Conservation (phyloP, 2,888 invertebrate species). For the Acleris emargana region DNA sequence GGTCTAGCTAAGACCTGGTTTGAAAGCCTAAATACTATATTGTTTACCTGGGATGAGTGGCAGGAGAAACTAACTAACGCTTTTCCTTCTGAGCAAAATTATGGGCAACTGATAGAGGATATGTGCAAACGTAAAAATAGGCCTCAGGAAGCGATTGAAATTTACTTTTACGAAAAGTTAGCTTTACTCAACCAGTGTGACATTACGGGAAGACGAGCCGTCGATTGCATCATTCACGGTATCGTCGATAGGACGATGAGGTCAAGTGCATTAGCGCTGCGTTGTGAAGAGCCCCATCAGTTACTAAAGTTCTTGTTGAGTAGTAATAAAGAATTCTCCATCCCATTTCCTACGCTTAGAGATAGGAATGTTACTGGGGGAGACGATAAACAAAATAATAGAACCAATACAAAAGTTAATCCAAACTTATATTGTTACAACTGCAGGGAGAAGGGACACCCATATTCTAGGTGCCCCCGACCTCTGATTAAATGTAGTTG, state of each 20-base stretch:
- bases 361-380: not conserved
- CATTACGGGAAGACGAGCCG: not conserved
- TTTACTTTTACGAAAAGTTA: constrained; percentile 12
- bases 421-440: constrained; percentile 15
- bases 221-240: constrained; percentile 32
- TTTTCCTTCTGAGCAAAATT: constrained; percentile 7
- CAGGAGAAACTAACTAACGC: not conserved
- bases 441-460: constrained; percentile 32
- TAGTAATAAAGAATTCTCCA: constrained; percentile 14
- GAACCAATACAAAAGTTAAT: not conserved
- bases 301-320: constrained; percentile 30
- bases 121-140: constrained; percentile 4
- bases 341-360: not conserved
- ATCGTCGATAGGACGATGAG: constrained; percentile 28
- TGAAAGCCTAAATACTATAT: not conserved
- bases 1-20: not conserved
- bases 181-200: too few species aligned
- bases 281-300: constrained; percentile 21
- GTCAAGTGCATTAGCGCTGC: constrained; percentile 33
- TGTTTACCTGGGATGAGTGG: not conserved
- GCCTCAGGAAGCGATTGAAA: constrained; percentile 1
- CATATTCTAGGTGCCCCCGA: constrained; percentile 20
- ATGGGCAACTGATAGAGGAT: not conserved
- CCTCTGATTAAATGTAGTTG: constrained; percentile 23
- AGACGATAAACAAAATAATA: not conserved